Percentiles rank a stretch among this genome's conserved stretches.
Evolutionary conservation across 2,113 vertebrate genomes (phyloP).

Genomic region (Daubentonia madagascariensis): DNA sequence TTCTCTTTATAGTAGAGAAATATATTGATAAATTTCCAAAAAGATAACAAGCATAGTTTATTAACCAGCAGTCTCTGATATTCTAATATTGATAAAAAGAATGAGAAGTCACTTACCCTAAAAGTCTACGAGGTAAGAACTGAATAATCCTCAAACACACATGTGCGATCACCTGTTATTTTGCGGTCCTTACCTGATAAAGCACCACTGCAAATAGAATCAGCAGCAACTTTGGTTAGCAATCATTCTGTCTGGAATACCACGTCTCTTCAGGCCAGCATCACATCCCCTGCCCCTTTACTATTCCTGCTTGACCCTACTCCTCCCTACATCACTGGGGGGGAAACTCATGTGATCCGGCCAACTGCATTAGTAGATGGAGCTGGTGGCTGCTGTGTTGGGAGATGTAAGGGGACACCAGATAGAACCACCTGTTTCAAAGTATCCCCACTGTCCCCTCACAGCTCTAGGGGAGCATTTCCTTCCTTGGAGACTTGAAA

Average conservation of each 20-base stretch:
- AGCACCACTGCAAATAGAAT: background rate
- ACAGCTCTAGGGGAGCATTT: background rate
- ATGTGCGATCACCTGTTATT: background rate
- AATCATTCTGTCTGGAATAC: background rate
- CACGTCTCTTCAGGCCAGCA: background rate
- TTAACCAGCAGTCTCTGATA: background rate
- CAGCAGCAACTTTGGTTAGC: background rate
- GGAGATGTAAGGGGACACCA: background rate
- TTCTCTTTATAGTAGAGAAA: background rate
- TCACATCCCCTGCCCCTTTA: background rate
- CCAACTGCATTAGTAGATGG: fast-evolving
- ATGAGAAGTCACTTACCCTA: background rate
- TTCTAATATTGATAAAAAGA: background rate
- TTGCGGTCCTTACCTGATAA: background rate
- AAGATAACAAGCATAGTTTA: background rate
- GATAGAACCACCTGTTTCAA: background rate
- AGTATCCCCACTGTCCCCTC: background rate
- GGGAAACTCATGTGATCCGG: background rate
- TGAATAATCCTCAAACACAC: background rate
- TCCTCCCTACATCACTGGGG: background rate
- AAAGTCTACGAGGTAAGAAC: background rate
- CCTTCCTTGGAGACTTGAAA: background rate
- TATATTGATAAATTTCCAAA: background rate
- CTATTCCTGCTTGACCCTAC: background rate
- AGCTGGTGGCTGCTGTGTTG: background rate